Conservation (phyloP, 1,140 invertebrate genomes). For the Notospermus geniculatus region DNA sequence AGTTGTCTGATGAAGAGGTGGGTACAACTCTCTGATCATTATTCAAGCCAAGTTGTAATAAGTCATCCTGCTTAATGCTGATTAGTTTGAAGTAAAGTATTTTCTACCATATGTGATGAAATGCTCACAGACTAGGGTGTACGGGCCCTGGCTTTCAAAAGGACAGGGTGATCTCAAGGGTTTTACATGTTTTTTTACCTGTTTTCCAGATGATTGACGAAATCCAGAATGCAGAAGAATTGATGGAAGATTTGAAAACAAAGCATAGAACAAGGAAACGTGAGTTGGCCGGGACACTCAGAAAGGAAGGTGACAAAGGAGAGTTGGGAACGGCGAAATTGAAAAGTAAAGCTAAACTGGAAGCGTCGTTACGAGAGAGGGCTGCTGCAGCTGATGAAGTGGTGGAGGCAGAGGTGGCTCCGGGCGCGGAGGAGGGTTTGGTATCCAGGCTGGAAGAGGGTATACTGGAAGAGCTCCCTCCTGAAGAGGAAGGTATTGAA, state of each 20-base stretch:
- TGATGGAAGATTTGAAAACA: conserved; percentile 5
- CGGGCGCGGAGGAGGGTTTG: neutral
- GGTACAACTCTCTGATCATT: too few relatives aligned
- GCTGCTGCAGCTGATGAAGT: neutral
- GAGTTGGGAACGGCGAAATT: neutral
- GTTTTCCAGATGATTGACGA: conserved; percentile 12
- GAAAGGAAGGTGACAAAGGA: neutral
- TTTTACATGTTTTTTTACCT: too few relatives aligned
- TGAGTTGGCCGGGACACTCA: neutral
- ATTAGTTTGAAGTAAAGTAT: too few relatives aligned
- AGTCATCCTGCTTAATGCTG: too few relatives aligned
- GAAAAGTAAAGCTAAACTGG: conserved; percentile 6
- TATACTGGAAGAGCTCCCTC: neutral
- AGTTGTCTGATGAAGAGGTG: too few relatives aligned
- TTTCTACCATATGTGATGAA: too few relatives aligned
- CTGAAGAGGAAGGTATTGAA: neutral
- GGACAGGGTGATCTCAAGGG: too few relatives aligned
- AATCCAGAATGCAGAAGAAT: neutral
- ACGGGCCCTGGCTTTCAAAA: too few relatives aligned
- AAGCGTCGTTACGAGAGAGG: neutral
- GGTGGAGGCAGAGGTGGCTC: neutral
- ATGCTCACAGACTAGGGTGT: too few relatives aligned
- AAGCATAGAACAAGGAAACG: neutral
- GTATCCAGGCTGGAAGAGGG: neutral
- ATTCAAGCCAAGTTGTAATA: too few relatives aligned